Conservation (phyloP, 2,888 invertebrate genomes). For the Synanthedon vespiformis region DNA sequence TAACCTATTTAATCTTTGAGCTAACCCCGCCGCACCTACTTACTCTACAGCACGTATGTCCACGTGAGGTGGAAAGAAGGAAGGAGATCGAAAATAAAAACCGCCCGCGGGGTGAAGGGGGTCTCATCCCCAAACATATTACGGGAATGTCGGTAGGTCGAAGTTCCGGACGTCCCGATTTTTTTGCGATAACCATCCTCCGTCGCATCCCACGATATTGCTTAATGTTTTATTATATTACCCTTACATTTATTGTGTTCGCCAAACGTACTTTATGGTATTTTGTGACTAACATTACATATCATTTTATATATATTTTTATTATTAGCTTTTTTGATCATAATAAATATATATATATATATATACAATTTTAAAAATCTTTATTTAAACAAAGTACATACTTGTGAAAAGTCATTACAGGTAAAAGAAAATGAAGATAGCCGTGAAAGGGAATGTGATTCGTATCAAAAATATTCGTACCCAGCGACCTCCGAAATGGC, state of each 20-base stretch:
- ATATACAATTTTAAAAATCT: too few species aligned
- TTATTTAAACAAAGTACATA: too few species aligned
- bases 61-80: slow-evolving; percentile 36
- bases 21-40: slow-evolving; percentile 35
- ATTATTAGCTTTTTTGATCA: too few species aligned
- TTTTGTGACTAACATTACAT: slow-evolving; percentile 5
- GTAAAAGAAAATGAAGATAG: slow-evolving; percentile 54
- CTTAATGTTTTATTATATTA: slow-evolving; percentile 7
- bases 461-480: slow-evolving; percentile 50
- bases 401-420: slow-evolving; percentile 1
- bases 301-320: neutral
- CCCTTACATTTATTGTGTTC: slow-evolving; percentile 3
- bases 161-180: slow-evolving; percentile 37
- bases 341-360: too few species aligned
- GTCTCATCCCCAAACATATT: slow-evolving; percentile 59
- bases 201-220: slow-evolving; percentile 13
- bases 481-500: slow-evolving; percentile 53
- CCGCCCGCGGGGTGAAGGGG: slow-evolving; percentile 39
- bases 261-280: slow-evolving; percentile 6
- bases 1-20: slow-evolving; percentile 15
- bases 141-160: slow-evolving; percentile 47
- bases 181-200: slow-evolving; percentile 46
- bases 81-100: slow-evolving; percentile 63
- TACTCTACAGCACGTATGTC: slow-evolving; percentile 54
- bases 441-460: slow-evolving; percentile 46